These are phyloP conservation scores for Neolamprologus brichardi DNA, from an alignment of 2,113 vertebrate genomes.

Conservation along the genomic window DNA sequence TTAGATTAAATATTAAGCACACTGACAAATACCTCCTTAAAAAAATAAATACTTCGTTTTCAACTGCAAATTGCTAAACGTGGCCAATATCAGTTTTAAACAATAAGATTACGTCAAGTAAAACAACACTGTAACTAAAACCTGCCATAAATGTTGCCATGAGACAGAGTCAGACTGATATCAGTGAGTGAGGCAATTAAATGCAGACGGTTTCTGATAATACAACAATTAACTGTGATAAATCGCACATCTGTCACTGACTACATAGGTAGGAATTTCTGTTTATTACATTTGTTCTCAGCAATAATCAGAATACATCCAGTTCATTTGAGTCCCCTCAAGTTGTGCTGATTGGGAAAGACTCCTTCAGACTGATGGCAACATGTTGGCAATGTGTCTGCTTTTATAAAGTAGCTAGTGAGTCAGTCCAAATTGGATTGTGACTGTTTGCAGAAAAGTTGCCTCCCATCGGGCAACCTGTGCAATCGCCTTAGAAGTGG, in stretches of 20 bases:
- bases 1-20: background rate
- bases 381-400: background rate
- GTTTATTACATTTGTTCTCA: background rate
- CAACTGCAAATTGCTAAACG: background rate
- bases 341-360: background rate
- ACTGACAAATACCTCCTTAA: background rate
- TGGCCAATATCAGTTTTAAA: background rate
- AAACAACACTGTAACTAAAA: background rate
- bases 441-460: background rate
- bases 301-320: background rate
- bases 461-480: background rate
- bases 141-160: background rate
- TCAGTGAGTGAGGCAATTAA: background rate
- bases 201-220: background rate
- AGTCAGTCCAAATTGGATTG: background rate
- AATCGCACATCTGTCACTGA: background rate
- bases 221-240: background rate
- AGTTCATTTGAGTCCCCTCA: background rate
- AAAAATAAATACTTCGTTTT: background rate
- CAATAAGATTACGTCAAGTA: background rate
- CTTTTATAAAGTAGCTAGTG: background rate
- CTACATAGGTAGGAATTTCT: background rate
- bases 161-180: background rate
- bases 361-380: background rate
- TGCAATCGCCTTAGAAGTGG: background rate